These are phyloP conservation scores for Gouania willdenowi DNA, from an alignment of 2,797 vertebrate genomes.

Conservation along the genomic window DNA sequence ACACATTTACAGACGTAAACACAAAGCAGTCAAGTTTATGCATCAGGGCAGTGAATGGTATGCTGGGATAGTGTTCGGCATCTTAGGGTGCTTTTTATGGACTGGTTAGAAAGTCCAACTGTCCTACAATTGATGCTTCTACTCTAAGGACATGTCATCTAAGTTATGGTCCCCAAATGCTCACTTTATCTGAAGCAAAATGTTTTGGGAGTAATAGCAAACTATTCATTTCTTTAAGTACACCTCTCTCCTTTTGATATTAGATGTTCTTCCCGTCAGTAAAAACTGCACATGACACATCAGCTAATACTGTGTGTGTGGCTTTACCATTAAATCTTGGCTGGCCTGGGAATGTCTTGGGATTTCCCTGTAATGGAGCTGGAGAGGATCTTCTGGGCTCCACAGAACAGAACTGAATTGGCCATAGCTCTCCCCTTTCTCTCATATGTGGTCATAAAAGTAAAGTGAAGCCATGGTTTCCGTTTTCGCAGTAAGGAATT, in stretches of 20 bases:
- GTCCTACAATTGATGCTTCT: slow-evolving; percentile 72
- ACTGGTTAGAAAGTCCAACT: slow-evolving; percentile 73
- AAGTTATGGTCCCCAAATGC: slow-evolving; percentile 21
- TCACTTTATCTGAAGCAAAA: slow-evolving; percentile 24
- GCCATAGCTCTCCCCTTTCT: slow-evolving; percentile 22
- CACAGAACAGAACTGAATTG: slow-evolving; percentile 57
- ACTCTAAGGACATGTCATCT: slow-evolving; percentile 57
- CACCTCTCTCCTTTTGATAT: slow-evolving; percentile 22
- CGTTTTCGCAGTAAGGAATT: slow-evolving; percentile 27
- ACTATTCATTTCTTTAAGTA: slow-evolving; percentile 26
- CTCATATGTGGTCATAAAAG: slow-evolving; percentile 40
- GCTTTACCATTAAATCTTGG: slow-evolving; percentile 65
- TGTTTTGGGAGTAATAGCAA: slow-evolving; percentile 22
- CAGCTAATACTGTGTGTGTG: slow-evolving; percentile 66
- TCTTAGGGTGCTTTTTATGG: slow-evolving; percentile 74
- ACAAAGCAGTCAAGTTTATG: slow-evolving; percentile 60
- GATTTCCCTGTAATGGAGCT: no score
- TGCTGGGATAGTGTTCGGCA: slow-evolving; percentile 61
- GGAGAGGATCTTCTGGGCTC: no score
- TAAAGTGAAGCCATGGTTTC: slow-evolving; percentile 13
- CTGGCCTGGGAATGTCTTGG: no score
- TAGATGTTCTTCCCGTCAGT: slow-evolving; percentile 35
- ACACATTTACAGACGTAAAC: neutral
- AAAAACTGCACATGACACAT: slow-evolving; percentile 46
- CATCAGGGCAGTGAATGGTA: slow-evolving; percentile 48